Evolutionary conservation across 2,888 invertebrate genomes (phyloP).

Genomic region (Acanthosepion pharaonis): DNA sequence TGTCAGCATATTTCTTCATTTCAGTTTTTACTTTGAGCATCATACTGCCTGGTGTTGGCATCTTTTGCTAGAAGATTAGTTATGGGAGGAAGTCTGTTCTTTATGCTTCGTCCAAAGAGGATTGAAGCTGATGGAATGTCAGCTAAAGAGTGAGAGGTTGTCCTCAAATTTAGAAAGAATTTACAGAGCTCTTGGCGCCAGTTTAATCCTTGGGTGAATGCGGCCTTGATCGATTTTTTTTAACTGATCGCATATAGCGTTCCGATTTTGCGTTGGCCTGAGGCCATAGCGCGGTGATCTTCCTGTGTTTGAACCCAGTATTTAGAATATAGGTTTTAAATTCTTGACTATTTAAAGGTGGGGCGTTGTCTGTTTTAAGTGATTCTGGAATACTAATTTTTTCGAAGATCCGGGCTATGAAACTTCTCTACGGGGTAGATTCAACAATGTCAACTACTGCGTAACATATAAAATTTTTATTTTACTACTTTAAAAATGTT

Average conservation of each 20-base stretch:
- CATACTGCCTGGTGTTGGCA: too few species aligned
- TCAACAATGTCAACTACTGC: too few species aligned
- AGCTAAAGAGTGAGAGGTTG: constrained; percentile 50
- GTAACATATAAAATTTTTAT: too few species aligned
- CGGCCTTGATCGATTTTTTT: constrained; percentile 45
- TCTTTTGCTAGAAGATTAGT: neutral
- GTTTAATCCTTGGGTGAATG: constrained; percentile 44
- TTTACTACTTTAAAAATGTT: too few species aligned
- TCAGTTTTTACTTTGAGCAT: too few species aligned
- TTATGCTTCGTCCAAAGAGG: neutral
- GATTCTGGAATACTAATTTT: constrained; percentile 41
- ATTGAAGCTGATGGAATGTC: neutral
- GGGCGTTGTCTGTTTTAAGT: constrained; percentile 49
- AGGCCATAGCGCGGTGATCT: constrained; percentile 48
- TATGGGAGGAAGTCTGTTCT: neutral
- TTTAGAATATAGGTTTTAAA: neutral
- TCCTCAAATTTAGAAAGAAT: constrained; percentile 50
- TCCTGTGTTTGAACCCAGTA: constrained; percentile 37
- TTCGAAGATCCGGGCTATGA: too few species aligned
- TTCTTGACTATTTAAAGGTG: constrained; percentile 47
- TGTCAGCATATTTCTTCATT: too few species aligned
- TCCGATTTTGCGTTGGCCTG: constrained; percentile 49
- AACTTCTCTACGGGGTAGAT: too few species aligned
- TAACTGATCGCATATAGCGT: constrained; percentile 42
- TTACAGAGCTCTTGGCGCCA: constrained; percentile 50